Evolutionary conservation across 92 coral and sea anemone genomes (phyloP), one percentile per base, ranked within the genome.

Genomic region (Phenganax marumi): DNA sequence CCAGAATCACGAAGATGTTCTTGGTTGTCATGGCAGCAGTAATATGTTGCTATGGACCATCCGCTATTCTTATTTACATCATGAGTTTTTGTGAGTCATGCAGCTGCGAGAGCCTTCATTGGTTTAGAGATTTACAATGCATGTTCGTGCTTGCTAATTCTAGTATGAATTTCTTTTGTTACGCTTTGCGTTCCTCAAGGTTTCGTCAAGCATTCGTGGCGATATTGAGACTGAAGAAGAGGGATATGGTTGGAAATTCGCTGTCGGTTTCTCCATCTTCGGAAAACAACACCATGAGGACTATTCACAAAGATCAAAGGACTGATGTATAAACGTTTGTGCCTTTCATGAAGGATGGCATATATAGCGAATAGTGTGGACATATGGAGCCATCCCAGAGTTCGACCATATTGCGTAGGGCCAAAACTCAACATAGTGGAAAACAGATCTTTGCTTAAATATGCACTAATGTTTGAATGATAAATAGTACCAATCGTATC

Each of bases 1-100:
- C 56, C 39, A 72, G 24, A 50, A 18, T 72, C 58, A 72, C 77
- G 12, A 72, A 72, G 58, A 72, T 72, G 77, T 72, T 72, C 21
- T 23, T 72, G 56, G 77, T 72, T 72, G 77, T 72, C 77, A 72
- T 72, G 77, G 77, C 60, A 72, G 77, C 77, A 8, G 55, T 72
- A 55, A 11, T 72, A 0, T 46, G 77, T 50, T 72, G 77, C 77
- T 72, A 72, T 50, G 77, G 77, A n/a, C 77, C 77, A 13, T 49
- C 56, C 16, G 26, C 77, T 26, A 50, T 72, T 1, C 47, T 72
- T 12, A 72, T 72, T 52, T 72, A 72, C 56, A 52, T 50, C 7
- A 72, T 72, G 77, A 72, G 77, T 72, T 72, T 72, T 55, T 72
- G 77, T 23, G 56, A 66, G 43, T 25, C 49, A 11, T 66, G 72